Conservation (phyloP, 2,888 invertebrate species). For the Dryobota labecula region DNA sequence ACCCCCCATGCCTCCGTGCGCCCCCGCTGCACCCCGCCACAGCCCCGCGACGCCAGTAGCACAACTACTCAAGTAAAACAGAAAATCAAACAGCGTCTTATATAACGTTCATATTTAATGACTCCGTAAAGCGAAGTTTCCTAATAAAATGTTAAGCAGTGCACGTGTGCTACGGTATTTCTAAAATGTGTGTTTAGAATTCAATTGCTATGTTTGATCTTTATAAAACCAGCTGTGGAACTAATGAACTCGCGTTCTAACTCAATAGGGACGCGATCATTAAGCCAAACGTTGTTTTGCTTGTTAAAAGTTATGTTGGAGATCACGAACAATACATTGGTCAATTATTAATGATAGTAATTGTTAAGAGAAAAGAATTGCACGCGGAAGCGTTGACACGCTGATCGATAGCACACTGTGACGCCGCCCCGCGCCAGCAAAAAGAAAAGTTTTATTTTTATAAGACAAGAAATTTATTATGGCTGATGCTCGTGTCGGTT, state of each 20-base stretch:
- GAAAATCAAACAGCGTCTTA: constrained; percentile 38
- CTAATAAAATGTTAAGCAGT: constrained; percentile 16
- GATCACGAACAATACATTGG: constrained; percentile 50
- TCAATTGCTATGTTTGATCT: constrained; percentile 35
- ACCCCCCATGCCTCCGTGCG: constrained; percentile 70
- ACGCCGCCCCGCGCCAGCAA: constrained; percentile 82
- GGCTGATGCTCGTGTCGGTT: constrained; percentile 88
- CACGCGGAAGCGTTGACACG: constrained; percentile 63
- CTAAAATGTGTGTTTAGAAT: constrained; percentile 27
- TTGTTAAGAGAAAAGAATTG: constrained; percentile 35
- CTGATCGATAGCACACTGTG: constrained; percentile 73
- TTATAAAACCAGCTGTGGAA: constrained; percentile 35
- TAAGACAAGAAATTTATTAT: constrained; percentile 90
- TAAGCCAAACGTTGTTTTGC: neutral
- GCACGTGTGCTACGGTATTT: constrained; percentile 20
- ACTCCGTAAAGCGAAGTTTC: constrained; percentile 13
- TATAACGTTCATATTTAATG: constrained; percentile 35
- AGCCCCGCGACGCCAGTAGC: constrained; percentile 56
- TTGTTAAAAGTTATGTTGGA: neutral
- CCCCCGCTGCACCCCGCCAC: constrained; percentile 71
- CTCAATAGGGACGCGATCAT: constrained; percentile 11
- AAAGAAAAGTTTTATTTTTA: constrained; percentile 90
- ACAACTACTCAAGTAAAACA: constrained; percentile 38
- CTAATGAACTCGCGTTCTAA: constrained; percentile 19
- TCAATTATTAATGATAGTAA: constrained; percentile 60